Evolutionary conservation across 1,140 invertebrate species (phyloP), one percentile per base, ranked within the genome.

Genomic region (Bombus fervidus): DNA sequence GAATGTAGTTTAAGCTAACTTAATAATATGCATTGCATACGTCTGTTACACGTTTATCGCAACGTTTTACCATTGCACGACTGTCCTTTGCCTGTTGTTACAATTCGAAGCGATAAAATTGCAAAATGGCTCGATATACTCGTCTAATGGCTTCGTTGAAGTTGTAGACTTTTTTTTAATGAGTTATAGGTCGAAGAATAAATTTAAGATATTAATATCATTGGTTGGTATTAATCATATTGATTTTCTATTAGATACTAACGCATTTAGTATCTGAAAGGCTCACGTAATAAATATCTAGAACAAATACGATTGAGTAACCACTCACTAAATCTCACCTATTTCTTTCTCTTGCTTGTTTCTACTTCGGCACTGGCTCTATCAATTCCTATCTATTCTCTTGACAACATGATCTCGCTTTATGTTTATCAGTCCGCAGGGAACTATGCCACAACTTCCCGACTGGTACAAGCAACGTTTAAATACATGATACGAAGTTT

Each of bases 401-500:
- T 62, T 13, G 53, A 37, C 81, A 1, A 18, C 43, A 41, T 18
- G 12, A 62, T n/a, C 43, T n/a, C n/a, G 53, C 43, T 85, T 81
- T 74, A 74, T 34, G 77, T 85, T 85, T 74, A 85, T 81, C 69
- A 41, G 34, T 28, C 83, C 83, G 43, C 57, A n/a, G 77, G 83
- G 83, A 85, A 53, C 57, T 31, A 5, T 28, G 34, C 12, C 69
- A 3, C 41, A 66, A 85, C 57, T 85, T 81, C 64, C 22, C 31
- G 18, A 12, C n/a, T 13, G 12, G 59, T 34, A 64, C 83, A 85
- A 74, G 71, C 59, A 59, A 47, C 83, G 81, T 81, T 85, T 85
- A 85, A 81, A 85, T 85, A 71, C 83, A 68, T 68, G 69, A 53
- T 85, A 43, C 78, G 57, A 85, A 74, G 57, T 74, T 57, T 18